phyloP scores from a whole-genome alignment of 2,888 invertebrate genomes.

The Eupithecia abbreviata region DNA sequence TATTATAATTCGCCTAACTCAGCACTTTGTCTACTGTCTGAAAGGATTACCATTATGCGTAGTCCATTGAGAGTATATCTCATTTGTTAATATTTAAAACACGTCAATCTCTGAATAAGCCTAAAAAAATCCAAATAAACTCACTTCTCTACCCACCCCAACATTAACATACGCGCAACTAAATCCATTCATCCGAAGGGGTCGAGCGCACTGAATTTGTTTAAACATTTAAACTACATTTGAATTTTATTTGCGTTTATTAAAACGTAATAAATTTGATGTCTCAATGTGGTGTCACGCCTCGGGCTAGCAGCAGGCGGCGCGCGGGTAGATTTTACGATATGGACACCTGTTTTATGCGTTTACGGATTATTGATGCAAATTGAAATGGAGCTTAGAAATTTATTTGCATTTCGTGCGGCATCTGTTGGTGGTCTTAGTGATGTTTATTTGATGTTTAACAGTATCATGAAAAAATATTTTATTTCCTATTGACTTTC shows the following conservation, averaged over 20 bases:
- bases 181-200: slow-evolving; percentile 37
- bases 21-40: background rate
- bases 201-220: slow-evolving; percentile 41
- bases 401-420: slow-evolving; percentile 21
- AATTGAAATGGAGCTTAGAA: slow-evolving; percentile 24
- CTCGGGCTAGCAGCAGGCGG: slow-evolving; percentile 27
- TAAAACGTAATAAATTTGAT: slow-evolving; percentile 72
- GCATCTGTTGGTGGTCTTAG: slow-evolving; percentile 5
- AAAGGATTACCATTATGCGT: slow-evolving; percentile 4
- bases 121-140: slow-evolving; percentile 12
- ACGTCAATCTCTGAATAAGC: slow-evolving; percentile 6
- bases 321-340: slow-evolving; percentile 42
- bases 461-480: background rate
- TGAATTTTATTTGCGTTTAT: slow-evolving; percentile 74
- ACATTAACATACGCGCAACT: slow-evolving; percentile 38
- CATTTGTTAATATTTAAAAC: slow-evolving; percentile 17
- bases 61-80: slow-evolving; percentile 7
- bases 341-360: slow-evolving; percentile 44
- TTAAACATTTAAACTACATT: slow-evolving; percentile 50
- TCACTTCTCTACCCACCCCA: slow-evolving; percentile 14
- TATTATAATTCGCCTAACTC: background rate
- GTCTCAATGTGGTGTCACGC: slow-evolving; percentile 56
- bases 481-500: too few relatives aligned
- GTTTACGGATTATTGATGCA: slow-evolving; percentile 28
- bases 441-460: slow-evolving; percentile 2